phyloP scores from a whole-genome alignment of 2,113 vertebrate species.

The Catagonus wagneri region DNA sequence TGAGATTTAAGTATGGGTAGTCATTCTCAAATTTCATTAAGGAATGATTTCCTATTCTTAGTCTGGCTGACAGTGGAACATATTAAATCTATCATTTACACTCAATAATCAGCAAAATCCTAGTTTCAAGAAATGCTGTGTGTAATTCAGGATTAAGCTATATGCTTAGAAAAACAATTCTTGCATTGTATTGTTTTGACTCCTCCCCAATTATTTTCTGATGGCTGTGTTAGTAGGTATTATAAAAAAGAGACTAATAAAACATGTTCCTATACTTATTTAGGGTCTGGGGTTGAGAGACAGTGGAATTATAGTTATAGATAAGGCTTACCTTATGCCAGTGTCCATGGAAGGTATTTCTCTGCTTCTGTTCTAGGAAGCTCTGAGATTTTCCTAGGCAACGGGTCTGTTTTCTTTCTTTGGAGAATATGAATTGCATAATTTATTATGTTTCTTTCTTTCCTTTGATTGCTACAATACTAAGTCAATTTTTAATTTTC shows the following conservation, averaged over 20 bases:
- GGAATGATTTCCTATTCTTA: not conserved
- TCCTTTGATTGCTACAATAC: not conserved
- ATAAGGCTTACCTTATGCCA: not conserved
- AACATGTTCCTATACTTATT: not conserved
- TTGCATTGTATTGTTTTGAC: not conserved
- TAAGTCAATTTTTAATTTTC: not conserved
- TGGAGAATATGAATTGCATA: not conserved
- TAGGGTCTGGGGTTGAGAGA: not conserved
- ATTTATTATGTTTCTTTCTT: not conserved
- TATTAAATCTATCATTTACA: slow-evolving; percentile 48
- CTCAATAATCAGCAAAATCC: not conserved
- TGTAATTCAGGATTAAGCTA: not conserved
- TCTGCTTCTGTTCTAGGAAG: not conserved
- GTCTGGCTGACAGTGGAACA: not conserved
- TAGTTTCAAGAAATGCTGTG: not conserved
- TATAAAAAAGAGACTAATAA: not conserved
- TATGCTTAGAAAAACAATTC: not conserved
- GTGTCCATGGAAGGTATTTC: not conserved
- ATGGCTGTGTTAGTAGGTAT: not conserved
- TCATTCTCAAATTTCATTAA: slow-evolving; percentile 24
- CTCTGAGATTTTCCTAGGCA: not conserved
- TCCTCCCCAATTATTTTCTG: not conserved
- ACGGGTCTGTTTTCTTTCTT: not conserved
- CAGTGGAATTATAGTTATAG: not conserved
- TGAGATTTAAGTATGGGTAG: not conserved